Percentiles rank a stretch among this genome's conserved stretches.
Evolutionary conservation across 1,140 invertebrate genomes (phyloP).

Genomic region (Macrotrachela quadricornifera): DNA sequence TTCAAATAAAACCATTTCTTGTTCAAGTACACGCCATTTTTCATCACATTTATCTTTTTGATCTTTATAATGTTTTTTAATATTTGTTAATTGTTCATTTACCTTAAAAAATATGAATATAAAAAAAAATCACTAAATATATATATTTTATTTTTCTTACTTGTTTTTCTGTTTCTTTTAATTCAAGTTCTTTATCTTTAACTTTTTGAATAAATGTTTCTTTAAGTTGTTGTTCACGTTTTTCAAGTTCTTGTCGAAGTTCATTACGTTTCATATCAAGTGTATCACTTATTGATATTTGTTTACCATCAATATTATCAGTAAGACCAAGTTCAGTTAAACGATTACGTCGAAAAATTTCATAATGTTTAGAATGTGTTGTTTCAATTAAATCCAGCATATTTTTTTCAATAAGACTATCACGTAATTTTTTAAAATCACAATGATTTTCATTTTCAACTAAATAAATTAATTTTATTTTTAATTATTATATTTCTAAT

Average conservation of each 20-base stretch:
- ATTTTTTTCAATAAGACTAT: slow-evolving; percentile 92
- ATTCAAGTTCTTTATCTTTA: slow-evolving; percentile 82
- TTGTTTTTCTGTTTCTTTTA: slow-evolving; percentile 88
- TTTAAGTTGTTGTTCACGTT: slow-evolving; percentile 88
- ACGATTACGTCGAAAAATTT: slow-evolving; percentile 77
- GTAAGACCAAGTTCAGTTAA: slow-evolving; percentile 79
- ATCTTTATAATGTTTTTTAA: too few relatives aligned
- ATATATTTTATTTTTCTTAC: not conserved
- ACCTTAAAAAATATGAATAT: too few relatives aligned
- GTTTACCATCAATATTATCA: slow-evolving; percentile 58
- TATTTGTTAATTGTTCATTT: too few relatives aligned
- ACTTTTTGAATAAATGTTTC: slow-evolving; percentile 88
- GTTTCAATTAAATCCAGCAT: slow-evolving; percentile 97
- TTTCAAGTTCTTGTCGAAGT: slow-evolving; percentile 59
- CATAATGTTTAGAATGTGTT: slow-evolving; percentile 83
- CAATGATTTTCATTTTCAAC: slow-evolving; percentile 97
- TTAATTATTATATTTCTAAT: too few relatives aligned
- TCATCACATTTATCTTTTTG: too few relatives aligned
- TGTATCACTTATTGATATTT: slow-evolving; percentile 41
- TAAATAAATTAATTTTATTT: slow-evolving; percentile 17
- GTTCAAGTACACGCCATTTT: too few relatives aligned
- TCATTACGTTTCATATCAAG: slow-evolving; percentile 75
- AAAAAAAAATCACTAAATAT: too few relatives aligned
- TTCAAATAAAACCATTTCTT: too few relatives aligned
- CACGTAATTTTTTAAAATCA: slow-evolving; percentile 91